Conservation (phyloP, 2,888 invertebrate species). For the Drosophila aldrichi region DNA sequence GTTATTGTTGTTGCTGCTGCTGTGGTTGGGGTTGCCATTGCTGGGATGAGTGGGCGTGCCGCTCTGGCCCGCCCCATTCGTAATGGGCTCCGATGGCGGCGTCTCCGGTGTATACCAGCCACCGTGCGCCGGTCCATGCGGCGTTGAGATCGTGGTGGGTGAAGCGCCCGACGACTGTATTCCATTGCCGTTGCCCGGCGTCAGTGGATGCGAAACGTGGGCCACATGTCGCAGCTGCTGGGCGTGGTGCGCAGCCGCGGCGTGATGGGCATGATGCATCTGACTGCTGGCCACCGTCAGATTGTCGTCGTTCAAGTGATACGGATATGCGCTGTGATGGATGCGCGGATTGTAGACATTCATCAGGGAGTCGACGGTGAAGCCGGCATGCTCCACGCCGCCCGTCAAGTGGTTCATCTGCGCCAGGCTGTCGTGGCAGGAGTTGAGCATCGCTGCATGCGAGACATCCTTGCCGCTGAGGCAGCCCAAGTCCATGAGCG, state of each 20-base stretch:
- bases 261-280: constrained; percentile 83
- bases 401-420: constrained; percentile 85
- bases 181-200: constrained; percentile 74
- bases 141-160: constrained; percentile 82
- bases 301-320: constrained; percentile 85
- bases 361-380: constrained; percentile 85
- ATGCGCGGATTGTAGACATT: constrained; percentile 85
- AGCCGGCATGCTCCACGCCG: constrained; percentile 84
- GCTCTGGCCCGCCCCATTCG: constrained; percentile 60
- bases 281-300: constrained; percentile 82
- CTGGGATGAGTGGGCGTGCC: constrained; percentile 62
- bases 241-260: constrained; percentile 82
- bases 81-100: constrained; percentile 83
- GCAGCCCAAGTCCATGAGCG: constrained; percentile 84
- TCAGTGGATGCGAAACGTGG: constrained; percentile 76
- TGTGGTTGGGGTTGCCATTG: constrained; percentile 30
- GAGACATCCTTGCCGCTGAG: constrained; percentile 82
- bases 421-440: constrained; percentile 84
- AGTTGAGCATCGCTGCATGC: constrained; percentile 84
- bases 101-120: constrained; percentile 86
- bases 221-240: constrained; percentile 79
- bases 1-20: constrained; percentile 39
- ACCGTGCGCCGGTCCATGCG: constrained; percentile 84
- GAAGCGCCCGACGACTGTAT: constrained; percentile 79
- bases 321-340: constrained; percentile 85